Base-by-base conservation (phyloP, 2,797 vertebrate genomes). In the Amblyraja radiata region DNA sequence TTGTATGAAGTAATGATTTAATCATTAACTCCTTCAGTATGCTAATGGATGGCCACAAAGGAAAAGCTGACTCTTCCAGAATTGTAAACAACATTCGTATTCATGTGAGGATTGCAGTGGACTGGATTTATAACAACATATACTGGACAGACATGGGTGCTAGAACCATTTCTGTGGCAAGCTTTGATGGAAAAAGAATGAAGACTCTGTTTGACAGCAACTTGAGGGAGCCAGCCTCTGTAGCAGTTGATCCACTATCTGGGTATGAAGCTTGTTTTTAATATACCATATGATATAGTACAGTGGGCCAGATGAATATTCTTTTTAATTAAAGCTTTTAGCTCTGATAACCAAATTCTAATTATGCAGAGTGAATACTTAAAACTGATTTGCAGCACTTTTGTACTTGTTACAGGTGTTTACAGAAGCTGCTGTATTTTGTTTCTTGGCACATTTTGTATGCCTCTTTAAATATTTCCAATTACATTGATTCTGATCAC, bases 91-190 rank as follows among this genome's bases (percentile, higher is more conserved):
- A 97, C 63, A 95, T 99, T 94, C 97, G 98, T 93, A 98, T 96
- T 94, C 99, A 98, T 68, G 97, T 97, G 94, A 98, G 98, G 80
- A 97, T 99, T 93, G 98, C 98, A 25, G 97, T 99, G 94, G 99
- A 99, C 96, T 99, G 99, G 99, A 95, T 99, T 95, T 99, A 99
- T 94, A 99, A 99, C 95, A 98, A 98, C 95, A 95, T 99, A 94
- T 99, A 99, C 96, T 99, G 98, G 98, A 97, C 98, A 46, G 98
- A 99, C 86, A 97, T 98, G 2, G 94, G 96, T 93, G 97, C 97
- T 93, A 99, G 98, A 96, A 98, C 96, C 13, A 98, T 99, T 94
- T 97, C 98, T 65, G 98, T 99, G 77, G 96, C 98, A 93, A 98
- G 96, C 94, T 97, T 98, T 93, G 97, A 98, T 16, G 99, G 98